These are phyloP conservation scores for Elmis aenea DNA, from an alignment of 2,888 invertebrate species.

Conservation along the genomic window DNA sequence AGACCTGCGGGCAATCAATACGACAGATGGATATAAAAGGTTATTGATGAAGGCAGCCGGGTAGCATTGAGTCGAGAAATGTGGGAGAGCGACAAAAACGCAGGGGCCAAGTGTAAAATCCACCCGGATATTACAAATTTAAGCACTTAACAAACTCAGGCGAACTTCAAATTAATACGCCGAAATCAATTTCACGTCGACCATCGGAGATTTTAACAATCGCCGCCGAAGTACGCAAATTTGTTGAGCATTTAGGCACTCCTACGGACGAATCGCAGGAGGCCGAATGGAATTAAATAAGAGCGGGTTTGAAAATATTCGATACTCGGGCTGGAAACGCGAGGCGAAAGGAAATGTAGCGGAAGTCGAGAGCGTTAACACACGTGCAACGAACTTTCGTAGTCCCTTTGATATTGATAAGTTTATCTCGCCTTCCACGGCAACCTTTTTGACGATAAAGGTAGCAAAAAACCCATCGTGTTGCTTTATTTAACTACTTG, in stretches of 20 bases:
- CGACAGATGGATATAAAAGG: conserved; percentile 35
- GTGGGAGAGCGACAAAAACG: conserved; percentile 19
- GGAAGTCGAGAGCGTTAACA: conserved; percentile 17
- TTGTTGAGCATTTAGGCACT: too few species aligned
- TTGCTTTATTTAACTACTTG: too few species aligned
- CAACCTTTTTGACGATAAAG: conserved; percentile 10
- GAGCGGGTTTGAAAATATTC: too few species aligned
- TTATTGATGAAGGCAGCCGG: conserved; percentile 31
- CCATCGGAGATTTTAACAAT: neutral
- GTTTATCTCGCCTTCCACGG: conserved; percentile 14
- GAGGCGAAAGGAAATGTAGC: conserved; percentile 4
- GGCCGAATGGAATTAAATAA: too few species aligned
- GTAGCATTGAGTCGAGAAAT: conserved; percentile 25
- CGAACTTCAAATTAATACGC: conserved; percentile 4
- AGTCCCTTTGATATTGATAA: conserved; percentile 18
- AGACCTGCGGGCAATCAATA: conserved; percentile 34
- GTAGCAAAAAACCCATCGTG: too few species aligned
- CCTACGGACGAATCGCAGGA: too few species aligned
- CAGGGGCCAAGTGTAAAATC: conserved; percentile 20
- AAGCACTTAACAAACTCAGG: conserved; percentile 7
- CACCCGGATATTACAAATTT: conserved; percentile 22
- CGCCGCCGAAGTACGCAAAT: too few species aligned
- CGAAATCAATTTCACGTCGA: neutral
- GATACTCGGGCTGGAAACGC: too few species aligned
- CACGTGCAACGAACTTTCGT: conserved; percentile 14